phyloP scores from a whole-genome alignment of 2,797 vertebrate genomes.

The Hybognathus amarus region DNA sequence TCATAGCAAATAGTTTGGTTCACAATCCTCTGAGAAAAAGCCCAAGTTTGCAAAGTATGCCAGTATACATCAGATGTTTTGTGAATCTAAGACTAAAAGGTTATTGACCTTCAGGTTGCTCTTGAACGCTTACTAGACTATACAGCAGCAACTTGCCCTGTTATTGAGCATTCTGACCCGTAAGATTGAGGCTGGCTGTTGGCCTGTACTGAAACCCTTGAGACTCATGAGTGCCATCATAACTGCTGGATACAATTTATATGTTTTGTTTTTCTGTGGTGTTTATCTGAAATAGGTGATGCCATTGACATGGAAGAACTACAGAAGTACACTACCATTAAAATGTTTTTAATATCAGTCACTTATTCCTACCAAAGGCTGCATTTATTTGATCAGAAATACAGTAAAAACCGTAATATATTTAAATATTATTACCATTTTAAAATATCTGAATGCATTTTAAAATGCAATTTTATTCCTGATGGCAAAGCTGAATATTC shows the following conservation, averaged over 20 bases:
- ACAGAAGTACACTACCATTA: not conserved
- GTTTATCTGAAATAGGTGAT: not conserved
- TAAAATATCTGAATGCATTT: too few relatives aligned
- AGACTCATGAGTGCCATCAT: not conserved
- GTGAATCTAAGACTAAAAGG: not conserved
- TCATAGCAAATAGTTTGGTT: not conserved
- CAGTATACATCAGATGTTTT: not conserved
- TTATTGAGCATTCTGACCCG: slow-evolving; percentile 8
- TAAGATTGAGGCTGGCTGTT: slow-evolving; percentile 17
- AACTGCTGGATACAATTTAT: not conserved
- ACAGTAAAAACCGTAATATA: too few relatives aligned
- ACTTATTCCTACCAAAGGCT: not conserved
- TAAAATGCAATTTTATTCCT: too few relatives aligned
- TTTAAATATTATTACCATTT: too few relatives aligned
- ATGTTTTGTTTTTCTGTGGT: not conserved
- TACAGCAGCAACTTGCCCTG: not conserved
- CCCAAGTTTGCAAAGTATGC: not conserved
- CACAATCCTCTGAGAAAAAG: not conserved
- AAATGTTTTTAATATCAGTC: not conserved
- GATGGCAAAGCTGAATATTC: too few relatives aligned
- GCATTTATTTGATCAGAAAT: too few relatives aligned
- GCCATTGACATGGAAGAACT: not conserved
- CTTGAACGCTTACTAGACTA: slow-evolving; percentile 20
- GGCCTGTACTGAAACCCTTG: not conserved
- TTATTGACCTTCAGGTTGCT: slow-evolving; percentile 47